Base-by-base conservation (phyloP, 1,140 invertebrate genomes). In the Mamestra configurata region DNA sequence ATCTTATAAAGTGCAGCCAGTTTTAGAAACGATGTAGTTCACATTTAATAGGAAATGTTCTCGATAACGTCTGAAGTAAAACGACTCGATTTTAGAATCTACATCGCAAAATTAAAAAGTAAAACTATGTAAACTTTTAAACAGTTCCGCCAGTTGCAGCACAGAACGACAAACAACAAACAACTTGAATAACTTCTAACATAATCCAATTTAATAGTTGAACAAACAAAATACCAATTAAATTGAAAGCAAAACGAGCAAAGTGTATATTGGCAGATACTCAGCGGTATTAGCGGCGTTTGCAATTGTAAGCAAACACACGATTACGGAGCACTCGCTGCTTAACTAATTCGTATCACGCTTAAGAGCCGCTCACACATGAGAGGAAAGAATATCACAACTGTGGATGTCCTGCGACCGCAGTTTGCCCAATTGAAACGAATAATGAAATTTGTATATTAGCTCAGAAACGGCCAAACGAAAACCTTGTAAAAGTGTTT, bases 321-420 rank as follows among this genome's bases (percentile, higher is more conserved):
- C 82, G 86, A 91, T 93, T 90, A 90, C 82, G 80, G 81, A 70
- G 59, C 77, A 89, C 82, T 89, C 86, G 86, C 82, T 90, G 90
- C 88, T 89, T 91, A 84, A 89, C 86, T 93, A 93, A 92, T 93
- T 92, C 87, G 79, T 89, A 90, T 89, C 85, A 92, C 87, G 88
- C 84, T 87, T 89, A 90, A 90, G 82, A 86, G 83, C 55, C 79
- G 80, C 83, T 85, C 61, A 77, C 87, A 85, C 85, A 79, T 84
- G 72, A 77, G 79, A 66, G 80, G 82, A 88, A 86, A 82, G 84
- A 85, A 87, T 88, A 89, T 88, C 85, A 87, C 84, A 83, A 84
- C 81, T 78, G 43, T 51, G 57, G 87, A 89, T 76, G 83, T 80
- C 81, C 68, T 80, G 72, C 61, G 68, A 82, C 83, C 79, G 77